Evolutionary conservation across 2,113 vertebrate species (phyloP), one percentile per base, ranked within the genome.

Genomic region (Pomatostomus ruficeps): DNA sequence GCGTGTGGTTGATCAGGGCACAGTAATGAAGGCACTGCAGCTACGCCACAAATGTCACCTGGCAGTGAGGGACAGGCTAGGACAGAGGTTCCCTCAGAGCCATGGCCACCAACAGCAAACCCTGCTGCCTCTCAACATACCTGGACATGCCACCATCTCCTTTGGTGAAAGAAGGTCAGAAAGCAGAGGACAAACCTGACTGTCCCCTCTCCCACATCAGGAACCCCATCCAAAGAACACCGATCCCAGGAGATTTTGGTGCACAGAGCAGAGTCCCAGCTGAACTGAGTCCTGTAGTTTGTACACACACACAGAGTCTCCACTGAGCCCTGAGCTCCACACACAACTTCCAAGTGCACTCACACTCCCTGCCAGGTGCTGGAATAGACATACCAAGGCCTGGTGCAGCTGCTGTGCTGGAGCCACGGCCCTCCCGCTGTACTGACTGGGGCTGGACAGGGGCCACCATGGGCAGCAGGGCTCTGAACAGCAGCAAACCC

Each of bases 11-110:
- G 62, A 28, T 22, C 35, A 61, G 78, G 70, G 54, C 82, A 66
- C 1, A 3, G 66, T 0, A 31, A 43, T 8, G 35, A 43, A 71
- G 61, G 31, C 67, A 54, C 51, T 3, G 1, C 25, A 62, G 77
- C 45, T 8, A 35, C 1, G 0, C 58, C 20, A 9, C 36, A 25
- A 48, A 68, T 0, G 1, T 23, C 67, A 35, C 5, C 40, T 0
- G 5, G 59, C 58, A 77, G 81, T 0, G 0, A 74, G 81, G n/a
- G 31, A 26, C 25, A 8, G 33, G 42, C 0, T 0, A 67, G 35
- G 25, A 45, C 3, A 8, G 86, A 7, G 17, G 31, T 2, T 70
- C 26, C 29, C 33, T 29, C 80, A 28, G n/a, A 65, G 85, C 52
- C 67, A 58, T 19, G 4, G 58, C 52, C 81, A 67, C 81, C 40